These are phyloP conservation scores for Xestia sexstrigata DNA, from an alignment of 2,888 invertebrate genomes.

Conservation along the genomic window DNA sequence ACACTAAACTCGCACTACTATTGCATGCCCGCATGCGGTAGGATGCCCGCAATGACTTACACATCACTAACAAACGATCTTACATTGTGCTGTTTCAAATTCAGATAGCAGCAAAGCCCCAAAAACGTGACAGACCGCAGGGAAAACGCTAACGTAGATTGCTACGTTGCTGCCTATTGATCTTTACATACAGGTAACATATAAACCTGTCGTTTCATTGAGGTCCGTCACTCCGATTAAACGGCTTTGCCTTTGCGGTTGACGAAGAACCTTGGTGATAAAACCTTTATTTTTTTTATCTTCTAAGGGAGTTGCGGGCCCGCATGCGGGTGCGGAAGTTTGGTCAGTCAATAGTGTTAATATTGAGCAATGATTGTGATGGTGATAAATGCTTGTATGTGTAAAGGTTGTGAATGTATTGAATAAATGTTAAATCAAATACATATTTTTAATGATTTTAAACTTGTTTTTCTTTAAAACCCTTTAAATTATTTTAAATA, in stretches of 20 bases:
- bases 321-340: constrained; percentile 10
- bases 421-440: constrained; percentile 60
- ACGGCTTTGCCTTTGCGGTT: neutral
- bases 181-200: neutral
- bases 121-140: neutral
- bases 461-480: neutral
- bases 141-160: neutral
- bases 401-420: constrained; percentile 73
- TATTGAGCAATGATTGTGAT: constrained; percentile 32
- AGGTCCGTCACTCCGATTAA: neutral
- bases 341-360: neutral
- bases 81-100: neutral
- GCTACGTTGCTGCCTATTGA: neutral
- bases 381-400: constrained; percentile 57
- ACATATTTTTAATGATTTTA: constrained; percentile 57
- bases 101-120: neutral
- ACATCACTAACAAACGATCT: too few species aligned
- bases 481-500: neutral
- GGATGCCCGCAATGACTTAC: neutral
- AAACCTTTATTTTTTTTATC: neutral
- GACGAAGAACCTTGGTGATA: neutral
- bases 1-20: neutral
- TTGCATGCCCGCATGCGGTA: constrained; percentile 20
- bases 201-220: neutral
- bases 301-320: neutral